phyloP scores from a whole-genome alignment of 2,113 vertebrate species.

The Tursiops truncatus region DNA sequence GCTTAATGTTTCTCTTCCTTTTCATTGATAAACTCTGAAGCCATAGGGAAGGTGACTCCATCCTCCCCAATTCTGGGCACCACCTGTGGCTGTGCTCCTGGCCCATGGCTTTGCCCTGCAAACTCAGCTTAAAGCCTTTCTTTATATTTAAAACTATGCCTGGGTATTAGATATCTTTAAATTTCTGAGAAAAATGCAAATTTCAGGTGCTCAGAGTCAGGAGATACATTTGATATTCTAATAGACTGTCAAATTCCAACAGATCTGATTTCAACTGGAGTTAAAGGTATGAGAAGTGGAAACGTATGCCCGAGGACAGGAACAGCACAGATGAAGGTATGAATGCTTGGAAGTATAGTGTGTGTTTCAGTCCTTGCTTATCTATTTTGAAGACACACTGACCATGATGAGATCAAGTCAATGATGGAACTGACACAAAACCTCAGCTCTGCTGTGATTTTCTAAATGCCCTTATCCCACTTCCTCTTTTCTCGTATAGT shows the following conservation, averaged over 20 bases:
- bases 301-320: not conserved
- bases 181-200: not conserved
- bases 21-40: constrained; percentile 1
- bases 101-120: not conserved
- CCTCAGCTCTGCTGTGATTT: not conserved
- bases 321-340: fast-evolving
- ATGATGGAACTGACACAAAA: not conserved
- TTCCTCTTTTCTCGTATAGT: not conserved
- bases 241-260: not conserved
- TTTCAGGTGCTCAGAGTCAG: not conserved
- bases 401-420: not conserved
- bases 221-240: not conserved
- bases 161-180: not conserved
- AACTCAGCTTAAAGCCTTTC: not conserved
- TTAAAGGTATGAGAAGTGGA: not conserved
- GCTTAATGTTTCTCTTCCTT: not conserved
- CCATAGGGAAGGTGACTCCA: not conserved
- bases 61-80: not conserved
- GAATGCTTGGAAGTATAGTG: not conserved
- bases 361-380: not conserved
- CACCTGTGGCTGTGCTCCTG: not conserved
- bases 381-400: not conserved
- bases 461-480: not conserved
- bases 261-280: not conserved
- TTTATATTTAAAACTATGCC: constrained; percentile 29